phyloP scores from a whole-genome alignment of 2,113 vertebrate species.

The Leucopsar rothschildi region DNA sequence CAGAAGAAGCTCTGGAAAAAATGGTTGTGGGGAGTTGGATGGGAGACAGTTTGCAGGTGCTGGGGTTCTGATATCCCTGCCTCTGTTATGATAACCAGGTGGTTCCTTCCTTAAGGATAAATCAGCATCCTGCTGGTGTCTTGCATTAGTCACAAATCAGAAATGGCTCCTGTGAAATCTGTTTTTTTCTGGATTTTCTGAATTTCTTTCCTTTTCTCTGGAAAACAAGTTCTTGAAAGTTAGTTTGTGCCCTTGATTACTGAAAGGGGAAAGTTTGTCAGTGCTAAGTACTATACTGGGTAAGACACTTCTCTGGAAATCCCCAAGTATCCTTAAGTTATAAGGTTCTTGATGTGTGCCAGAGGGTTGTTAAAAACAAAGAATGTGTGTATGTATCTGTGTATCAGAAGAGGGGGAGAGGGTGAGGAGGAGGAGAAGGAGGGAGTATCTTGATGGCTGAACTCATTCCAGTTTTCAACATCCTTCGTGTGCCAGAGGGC shows the following conservation, averaged over 20 bases:
- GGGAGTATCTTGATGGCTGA: neutral
- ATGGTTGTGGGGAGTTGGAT: neutral
- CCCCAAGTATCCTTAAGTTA: neutral
- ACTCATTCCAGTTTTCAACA: neutral
- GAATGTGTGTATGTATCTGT: neutral
- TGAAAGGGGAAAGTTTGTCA: neutral
- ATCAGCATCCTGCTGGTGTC: neutral
- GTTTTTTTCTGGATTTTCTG: neutral
- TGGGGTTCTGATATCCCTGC: neutral
- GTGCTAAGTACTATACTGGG: neutral
- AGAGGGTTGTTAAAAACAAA: neutral
- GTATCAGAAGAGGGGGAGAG: neutral
- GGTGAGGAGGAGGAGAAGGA: rapidly evolving
- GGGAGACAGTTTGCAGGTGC: neutral
- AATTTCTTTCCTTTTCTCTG: neutral
- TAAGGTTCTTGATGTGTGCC: neutral
- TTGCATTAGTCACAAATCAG: neutral
- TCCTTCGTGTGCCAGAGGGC: neutral
- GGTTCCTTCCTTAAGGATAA: neutral
- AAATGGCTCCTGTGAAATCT: neutral
- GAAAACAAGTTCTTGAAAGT: neutral
- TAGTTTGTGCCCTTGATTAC: neutral
- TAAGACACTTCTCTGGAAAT: neutral
- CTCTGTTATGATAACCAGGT: neutral
- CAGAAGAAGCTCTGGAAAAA: neutral